Conservation (phyloP, 2,113 vertebrate genomes). For the Lepus americanus region DNA sequence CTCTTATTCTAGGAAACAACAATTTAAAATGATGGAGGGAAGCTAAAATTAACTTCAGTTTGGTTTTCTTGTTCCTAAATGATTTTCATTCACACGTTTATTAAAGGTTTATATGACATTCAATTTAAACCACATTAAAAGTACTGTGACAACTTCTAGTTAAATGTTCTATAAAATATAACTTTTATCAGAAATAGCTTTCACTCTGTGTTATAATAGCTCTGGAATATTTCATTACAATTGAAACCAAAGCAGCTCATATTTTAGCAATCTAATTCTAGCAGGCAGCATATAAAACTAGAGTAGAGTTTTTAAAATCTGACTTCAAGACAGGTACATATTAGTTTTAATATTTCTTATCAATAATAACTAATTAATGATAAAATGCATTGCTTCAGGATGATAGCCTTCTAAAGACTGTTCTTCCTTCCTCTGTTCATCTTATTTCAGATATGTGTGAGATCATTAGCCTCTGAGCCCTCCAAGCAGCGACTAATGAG, state of each 20-base stretch:
- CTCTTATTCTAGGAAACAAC: constrained; percentile 49
- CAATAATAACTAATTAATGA: constrained; percentile 44
- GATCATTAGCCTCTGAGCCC: constrained; percentile 40
- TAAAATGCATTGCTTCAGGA: constrained; percentile 1
- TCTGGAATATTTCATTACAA: background rate
- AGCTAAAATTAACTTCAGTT: constrained; percentile 57
- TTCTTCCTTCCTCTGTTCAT: constrained; percentile 7
- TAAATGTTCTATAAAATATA: constrained; percentile 22
- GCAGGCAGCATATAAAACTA: background rate
- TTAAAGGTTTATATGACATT: constrained; percentile 57
- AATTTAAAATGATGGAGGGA: constrained; percentile 62
- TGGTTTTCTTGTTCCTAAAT: constrained; percentile 36
- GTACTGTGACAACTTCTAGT: background rate
- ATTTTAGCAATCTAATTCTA: background rate
- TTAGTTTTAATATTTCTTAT: constrained; percentile 43
- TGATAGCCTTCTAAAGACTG: background rate
- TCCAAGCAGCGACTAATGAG: constrained; percentile 35
- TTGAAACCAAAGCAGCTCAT: background rate
- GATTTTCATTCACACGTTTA: constrained; percentile 66
- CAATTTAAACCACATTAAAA: background rate
- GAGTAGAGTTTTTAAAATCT: background rate
- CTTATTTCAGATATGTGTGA: background rate
- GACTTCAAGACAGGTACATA: background rate
- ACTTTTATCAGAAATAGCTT: background rate
- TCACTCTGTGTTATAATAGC: background rate